Conservation (phyloP, 2,797 vertebrate genomes). For the Helarctos malayanus region DNA sequence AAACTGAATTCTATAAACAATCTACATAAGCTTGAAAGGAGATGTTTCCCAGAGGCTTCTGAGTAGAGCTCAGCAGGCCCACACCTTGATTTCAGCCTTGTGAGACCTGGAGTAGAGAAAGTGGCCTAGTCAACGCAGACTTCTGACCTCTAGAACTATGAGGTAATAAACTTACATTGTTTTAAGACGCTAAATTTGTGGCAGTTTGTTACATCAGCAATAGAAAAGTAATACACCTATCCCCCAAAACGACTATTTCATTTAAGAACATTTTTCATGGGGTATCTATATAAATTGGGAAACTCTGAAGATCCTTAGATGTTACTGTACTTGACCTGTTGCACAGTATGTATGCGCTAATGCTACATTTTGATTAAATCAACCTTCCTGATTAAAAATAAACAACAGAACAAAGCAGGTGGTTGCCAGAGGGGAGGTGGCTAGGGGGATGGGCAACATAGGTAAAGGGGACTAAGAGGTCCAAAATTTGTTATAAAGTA, state of each 20-base stretch:
- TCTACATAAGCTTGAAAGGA: neutral
- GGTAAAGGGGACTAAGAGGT: neutral
- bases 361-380: neutral
- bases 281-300: neutral
- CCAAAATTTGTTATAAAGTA: neutral
- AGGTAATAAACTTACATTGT: neutral
- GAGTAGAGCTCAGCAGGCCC: neutral
- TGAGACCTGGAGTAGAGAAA: neutral
- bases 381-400: slow-evolving; percentile 19
- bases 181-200: neutral
- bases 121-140: neutral
- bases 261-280: slow-evolving; percentile 7
- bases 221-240: neutral
- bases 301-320: neutral
- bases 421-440: neutral
- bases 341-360: neutral
- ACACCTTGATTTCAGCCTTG: neutral
- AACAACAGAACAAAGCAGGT: neutral
- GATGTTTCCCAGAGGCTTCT: neutral
- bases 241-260: neutral
- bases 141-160: neutral
- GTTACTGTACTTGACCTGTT: neutral
- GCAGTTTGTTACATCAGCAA: neutral
- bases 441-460: neutral
- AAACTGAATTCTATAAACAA: neutral